A percentile compares a stretch with the other conserved stretches of the same genome.
Evolutionary conservation across 2,888 invertebrate genomes (phyloP).

Genomic region (Tortricodes alternella): DNA sequence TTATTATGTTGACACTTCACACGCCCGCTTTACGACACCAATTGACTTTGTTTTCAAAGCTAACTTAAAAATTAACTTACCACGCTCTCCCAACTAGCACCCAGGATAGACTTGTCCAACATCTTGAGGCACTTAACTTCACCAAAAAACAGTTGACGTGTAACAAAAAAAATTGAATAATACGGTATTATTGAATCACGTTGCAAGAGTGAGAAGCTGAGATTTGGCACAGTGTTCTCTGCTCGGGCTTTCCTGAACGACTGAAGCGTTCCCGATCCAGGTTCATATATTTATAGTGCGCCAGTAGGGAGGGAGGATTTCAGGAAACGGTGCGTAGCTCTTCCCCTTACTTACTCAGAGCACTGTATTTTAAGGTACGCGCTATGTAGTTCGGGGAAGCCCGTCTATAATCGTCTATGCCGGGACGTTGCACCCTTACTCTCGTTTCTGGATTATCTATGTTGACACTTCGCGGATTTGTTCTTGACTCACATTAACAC

Average conservation of each 20-base stretch:
- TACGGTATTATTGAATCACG: slow-evolving; percentile 51
- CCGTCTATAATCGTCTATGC: slow-evolving; percentile 59
- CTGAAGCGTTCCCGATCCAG: slow-evolving; percentile 69
- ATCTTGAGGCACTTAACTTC: slow-evolving; percentile 45
- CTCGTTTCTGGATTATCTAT: slow-evolving; percentile 25
- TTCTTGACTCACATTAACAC: background rate
- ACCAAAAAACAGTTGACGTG: slow-evolving; percentile 35
- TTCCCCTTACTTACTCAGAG: slow-evolving; percentile 70
- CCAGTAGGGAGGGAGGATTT: slow-evolving; percentile 61
- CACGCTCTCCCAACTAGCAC: slow-evolving; percentile 80
- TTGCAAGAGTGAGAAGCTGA: slow-evolving; percentile 57
- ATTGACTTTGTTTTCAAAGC: background rate
- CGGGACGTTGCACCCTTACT: slow-evolving; percentile 39
- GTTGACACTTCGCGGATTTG: slow-evolving; percentile 18
- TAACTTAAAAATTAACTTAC: slow-evolving; percentile 54
- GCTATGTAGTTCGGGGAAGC: slow-evolving; percentile 75
- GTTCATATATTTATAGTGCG: slow-evolving; percentile 74
- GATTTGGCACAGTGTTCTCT: slow-evolving; percentile 68
- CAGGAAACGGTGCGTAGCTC: slow-evolving; percentile 63
- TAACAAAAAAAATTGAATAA: slow-evolving; percentile 41
- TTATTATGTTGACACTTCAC: slow-evolving; percentile 30
- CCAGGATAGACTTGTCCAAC: slow-evolving; percentile 74
- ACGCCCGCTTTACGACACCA: background rate
- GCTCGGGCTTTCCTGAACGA: slow-evolving; percentile 71
- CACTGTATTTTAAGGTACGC: slow-evolving; percentile 59